A percentile compares a stretch with the other conserved stretches of the same genome.
Evolutionary conservation across 1,140 invertebrate species (phyloP).

Genomic region (Zophobas atratus): DNA sequence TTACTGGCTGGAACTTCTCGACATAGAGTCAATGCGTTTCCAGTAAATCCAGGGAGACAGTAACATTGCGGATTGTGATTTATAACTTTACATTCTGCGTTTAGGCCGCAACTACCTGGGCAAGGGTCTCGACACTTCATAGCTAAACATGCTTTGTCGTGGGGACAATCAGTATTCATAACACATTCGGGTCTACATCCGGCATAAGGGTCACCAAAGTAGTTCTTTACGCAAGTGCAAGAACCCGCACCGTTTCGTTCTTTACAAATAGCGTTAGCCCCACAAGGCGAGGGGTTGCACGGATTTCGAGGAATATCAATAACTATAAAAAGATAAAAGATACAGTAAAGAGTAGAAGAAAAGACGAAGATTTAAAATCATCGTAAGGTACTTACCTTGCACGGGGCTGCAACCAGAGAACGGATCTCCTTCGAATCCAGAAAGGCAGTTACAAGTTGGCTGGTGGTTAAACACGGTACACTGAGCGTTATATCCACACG

Average conservation of each 20-base stretch:
- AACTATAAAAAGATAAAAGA: conserved; percentile 55
- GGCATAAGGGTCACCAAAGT: conserved; percentile 86
- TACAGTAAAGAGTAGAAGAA: conserved; percentile 36
- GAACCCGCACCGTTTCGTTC: conserved; percentile 84
- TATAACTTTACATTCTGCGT: conserved; percentile 85
- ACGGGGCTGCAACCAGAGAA: conserved; percentile 81
- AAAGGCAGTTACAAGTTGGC: conserved; percentile 83
- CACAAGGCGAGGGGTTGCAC: conserved; percentile 88
- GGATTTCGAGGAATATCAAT: conserved; percentile 73
- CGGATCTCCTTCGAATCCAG: conserved; percentile 86
- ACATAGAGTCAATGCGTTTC: conserved; percentile 83
- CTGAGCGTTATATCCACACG: conserved; percentile 86
- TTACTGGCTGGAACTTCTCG: conserved; percentile 71
- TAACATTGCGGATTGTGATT: conserved; percentile 88
- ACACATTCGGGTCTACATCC: conserved; percentile 87
- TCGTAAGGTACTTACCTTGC: conserved; percentile 73
- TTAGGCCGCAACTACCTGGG: conserved; percentile 83
- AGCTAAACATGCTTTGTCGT: conserved; percentile 82
- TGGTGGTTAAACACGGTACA: conserved; percentile 85
- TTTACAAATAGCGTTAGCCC: conserved; percentile 84
- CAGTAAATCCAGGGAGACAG: conserved; percentile 82
- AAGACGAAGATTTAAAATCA: conserved; percentile 37
- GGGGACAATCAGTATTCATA: conserved; percentile 84
- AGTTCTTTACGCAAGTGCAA: conserved; percentile 85
- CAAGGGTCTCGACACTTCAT: conserved; percentile 90